Evolutionary conservation across 2,888 invertebrate genomes (phyloP).

Genomic region (Idaea aversata): DNA sequence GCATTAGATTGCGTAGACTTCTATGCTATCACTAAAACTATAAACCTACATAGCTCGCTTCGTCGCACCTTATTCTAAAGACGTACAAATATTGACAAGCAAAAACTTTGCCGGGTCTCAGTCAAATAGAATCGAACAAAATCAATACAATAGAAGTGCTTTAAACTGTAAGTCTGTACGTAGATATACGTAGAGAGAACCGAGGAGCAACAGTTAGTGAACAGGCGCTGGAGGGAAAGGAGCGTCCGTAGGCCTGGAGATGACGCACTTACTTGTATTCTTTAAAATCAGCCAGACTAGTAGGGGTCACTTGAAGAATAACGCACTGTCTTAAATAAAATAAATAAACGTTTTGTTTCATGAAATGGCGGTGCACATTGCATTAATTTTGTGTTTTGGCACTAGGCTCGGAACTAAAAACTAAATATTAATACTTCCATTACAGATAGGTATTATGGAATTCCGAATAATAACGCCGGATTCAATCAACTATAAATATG

Average conservation of each 20-base stretch:
- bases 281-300: too few relatives aligned
- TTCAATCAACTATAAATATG: too few relatives aligned
- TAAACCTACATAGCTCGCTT: too few relatives aligned
- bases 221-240: slow-evolving; percentile 40
- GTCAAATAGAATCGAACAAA: slow-evolving; percentile 61
- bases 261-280: background rate
- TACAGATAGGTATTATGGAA: too few relatives aligned
- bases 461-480: too few relatives aligned
- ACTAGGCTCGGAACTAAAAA: too few relatives aligned
- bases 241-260: background rate
- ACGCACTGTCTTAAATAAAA: background rate
- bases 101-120: slow-evolving; percentile 31
- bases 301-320: background rate
- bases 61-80: background rate
- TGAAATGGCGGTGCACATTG: too few relatives aligned
- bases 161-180: slow-evolving; percentile 51
- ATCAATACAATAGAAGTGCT: slow-evolving; percentile 75
- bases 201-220: slow-evolving; percentile 71
- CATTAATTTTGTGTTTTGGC: too few relatives aligned
- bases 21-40: too few relatives aligned
- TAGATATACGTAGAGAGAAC: slow-evolving; percentile 33
- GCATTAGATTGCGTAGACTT: too few relatives aligned
- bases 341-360: background rate
- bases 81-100: slow-evolving; percentile 18
- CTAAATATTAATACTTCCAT: too few relatives aligned